A percentile compares a stretch with the other conserved stretches of the same genome.
Conservation (phyloP, 2,888 invertebrate genomes). For the Mythimna albipuncta region DNA sequence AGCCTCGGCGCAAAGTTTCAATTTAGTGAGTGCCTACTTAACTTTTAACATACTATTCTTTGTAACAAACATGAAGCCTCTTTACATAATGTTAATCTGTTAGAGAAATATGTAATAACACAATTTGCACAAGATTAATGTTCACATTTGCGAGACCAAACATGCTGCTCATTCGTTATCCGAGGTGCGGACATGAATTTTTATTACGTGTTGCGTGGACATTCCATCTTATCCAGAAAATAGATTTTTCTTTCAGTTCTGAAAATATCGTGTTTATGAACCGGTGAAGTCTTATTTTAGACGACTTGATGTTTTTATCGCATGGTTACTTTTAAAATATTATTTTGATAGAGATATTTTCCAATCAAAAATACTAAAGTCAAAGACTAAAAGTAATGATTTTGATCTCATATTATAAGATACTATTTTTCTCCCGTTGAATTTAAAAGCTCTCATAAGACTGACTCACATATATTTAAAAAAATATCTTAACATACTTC, state of each 20-base stretch:
- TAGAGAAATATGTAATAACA: slow-evolving; percentile 45
- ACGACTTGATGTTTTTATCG: slow-evolving; percentile 3
- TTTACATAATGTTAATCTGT: slow-evolving; percentile 17
- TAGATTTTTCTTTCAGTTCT: slow-evolving; percentile 37
- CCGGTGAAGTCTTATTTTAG: slow-evolving; percentile 24
- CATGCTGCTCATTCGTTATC: slow-evolving; percentile 45
- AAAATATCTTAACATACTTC: too few species aligned
- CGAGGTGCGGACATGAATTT: slow-evolving; percentile 52
- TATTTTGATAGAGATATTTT: background rate
- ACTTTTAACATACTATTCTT: slow-evolving; percentile 34
- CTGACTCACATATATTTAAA: too few species aligned
- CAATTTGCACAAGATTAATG: slow-evolving; percentile 25
- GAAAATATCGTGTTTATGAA: slow-evolving; percentile 40
- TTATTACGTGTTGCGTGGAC: slow-evolving; percentile 54
- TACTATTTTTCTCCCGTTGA: background rate
- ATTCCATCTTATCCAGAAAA: slow-evolving; percentile 55
- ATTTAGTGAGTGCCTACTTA: slow-evolving; percentile 77
- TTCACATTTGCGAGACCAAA: slow-evolving; percentile 51
- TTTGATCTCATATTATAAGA: background rate
- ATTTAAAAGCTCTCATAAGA: too few species aligned
- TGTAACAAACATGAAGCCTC: slow-evolving; percentile 21
- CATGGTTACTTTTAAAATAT: slow-evolving; percentile 16
- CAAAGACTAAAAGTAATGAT: background rate
- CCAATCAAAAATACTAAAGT: background rate
- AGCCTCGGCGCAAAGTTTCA: slow-evolving; percentile 79